phyloP scores from a whole-genome alignment of 2,797 vertebrate genomes.

The Monodelphis domestica region DNA sequence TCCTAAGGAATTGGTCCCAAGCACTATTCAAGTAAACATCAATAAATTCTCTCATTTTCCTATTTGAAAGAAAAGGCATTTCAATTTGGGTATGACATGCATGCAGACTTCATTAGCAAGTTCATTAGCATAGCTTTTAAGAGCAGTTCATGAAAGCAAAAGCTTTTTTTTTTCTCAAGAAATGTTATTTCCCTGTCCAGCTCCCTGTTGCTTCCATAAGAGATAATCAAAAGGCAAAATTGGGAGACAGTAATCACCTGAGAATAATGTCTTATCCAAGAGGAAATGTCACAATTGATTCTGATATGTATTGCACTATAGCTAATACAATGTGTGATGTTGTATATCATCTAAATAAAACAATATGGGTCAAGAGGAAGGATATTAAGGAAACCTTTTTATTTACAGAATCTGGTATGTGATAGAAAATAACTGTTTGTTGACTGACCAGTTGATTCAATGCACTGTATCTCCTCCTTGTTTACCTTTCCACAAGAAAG shows the following conservation, averaged over 20 bases:
- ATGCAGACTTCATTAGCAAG: slow-evolving; percentile 73
- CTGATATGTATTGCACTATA: slow-evolving; percentile 30
- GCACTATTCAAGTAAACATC: slow-evolving; percentile 43
- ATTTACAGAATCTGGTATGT: not conserved
- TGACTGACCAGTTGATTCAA: not conserved
- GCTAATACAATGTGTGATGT: slow-evolving; percentile 33
- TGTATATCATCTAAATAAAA: not conserved
- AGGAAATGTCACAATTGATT: not conserved
- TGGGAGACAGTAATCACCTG: slow-evolving; percentile 50
- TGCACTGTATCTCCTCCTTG: not conserved
- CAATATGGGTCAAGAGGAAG: not conserved
- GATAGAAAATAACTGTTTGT: not conserved
- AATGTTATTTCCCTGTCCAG: slow-evolving; percentile 33
- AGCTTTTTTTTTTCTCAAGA: slow-evolving; percentile 73
- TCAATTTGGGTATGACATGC: slow-evolving; percentile 66
- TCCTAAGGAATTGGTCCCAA: not conserved
- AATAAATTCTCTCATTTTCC: slow-evolving; percentile 35
- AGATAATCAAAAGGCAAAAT: slow-evolving; percentile 68
- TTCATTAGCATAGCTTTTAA: slow-evolving; percentile 78
- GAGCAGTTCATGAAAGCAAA: slow-evolving; percentile 79
- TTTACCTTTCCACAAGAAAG: not conserved
- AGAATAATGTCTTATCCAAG: slow-evolving; percentile 50
- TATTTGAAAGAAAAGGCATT: slow-evolving; percentile 63
- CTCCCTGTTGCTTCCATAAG: slow-evolving; percentile 49
- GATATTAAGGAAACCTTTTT: not conserved